phyloP scores from a whole-genome alignment of 2,113 vertebrate genomes.

The Carassius carassius region DNA sequence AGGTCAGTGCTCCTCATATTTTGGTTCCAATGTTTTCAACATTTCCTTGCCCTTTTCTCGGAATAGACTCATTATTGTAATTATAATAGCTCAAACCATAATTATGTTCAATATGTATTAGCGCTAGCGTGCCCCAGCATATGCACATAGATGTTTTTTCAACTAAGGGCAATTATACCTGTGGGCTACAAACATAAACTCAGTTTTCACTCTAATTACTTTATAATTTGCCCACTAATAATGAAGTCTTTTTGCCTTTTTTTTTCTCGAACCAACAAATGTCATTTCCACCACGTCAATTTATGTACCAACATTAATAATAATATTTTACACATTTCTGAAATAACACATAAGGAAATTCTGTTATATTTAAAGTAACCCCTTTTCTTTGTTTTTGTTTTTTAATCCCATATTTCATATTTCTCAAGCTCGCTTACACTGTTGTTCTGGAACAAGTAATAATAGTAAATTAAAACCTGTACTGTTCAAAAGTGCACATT shows the following conservation, averaged over 20 bases:
- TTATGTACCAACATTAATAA: neutral
- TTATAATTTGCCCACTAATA: neutral
- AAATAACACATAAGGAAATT: neutral
- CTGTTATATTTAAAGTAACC: neutral
- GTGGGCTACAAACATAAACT: neutral
- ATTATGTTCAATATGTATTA: neutral
- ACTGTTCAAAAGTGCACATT: neutral
- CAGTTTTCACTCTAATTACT: neutral
- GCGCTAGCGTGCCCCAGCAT: neutral
- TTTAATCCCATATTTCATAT: neutral
- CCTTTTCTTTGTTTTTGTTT: neutral
- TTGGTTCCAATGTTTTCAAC: no score
- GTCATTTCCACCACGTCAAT: neutral
- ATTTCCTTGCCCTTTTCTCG: neutral
- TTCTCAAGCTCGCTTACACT: neutral
- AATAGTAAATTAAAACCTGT: neutral
- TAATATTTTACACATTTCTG: neutral
- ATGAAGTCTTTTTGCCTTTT: neutral
- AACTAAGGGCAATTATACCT: neutral
- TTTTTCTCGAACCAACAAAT: neutral
- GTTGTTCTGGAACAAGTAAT: neutral
- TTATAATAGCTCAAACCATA: neutral
- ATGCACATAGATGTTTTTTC: neutral
- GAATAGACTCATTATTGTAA: neutral
- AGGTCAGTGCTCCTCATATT: slow-evolving; percentile 74